These are phyloP conservation scores for Zelleria hepariella DNA, from an alignment of 2,888 invertebrate species.

Conservation along the genomic window DNA sequence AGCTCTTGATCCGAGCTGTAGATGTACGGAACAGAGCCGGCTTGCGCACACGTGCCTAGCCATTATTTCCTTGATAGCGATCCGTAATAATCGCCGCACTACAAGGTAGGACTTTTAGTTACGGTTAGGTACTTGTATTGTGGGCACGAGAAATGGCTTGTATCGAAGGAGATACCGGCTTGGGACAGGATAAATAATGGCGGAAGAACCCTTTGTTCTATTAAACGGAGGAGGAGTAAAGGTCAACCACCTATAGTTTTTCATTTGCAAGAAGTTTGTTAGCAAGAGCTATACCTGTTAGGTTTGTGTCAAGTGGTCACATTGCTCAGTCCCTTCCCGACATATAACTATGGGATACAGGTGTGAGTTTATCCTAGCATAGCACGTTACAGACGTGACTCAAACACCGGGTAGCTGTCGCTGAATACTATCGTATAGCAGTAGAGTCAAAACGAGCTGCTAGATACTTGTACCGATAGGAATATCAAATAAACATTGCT, in stretches of 20 bases:
- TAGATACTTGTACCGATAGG: not conserved
- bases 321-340: too few relatives aligned
- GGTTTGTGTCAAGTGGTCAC: too few relatives aligned
- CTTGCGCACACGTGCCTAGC: slow-evolving; percentile 1
- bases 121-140: not conserved
- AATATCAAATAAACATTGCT: not conserved
- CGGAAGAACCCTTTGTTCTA: not conserved
- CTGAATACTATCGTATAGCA: too few relatives aligned
- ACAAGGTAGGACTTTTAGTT: not conserved
- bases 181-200: not conserved
- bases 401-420: too few relatives aligned
- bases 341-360: too few relatives aligned
- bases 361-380: too few relatives aligned
- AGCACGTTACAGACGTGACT: too few relatives aligned
- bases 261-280: not conserved
- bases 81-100: slow-evolving; percentile 2
- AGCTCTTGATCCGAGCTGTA: slow-evolving; percentile 21
- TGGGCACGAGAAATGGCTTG: not conserved
- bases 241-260: not conserved
- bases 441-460: too few relatives aligned
- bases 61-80: slow-evolving; percentile 6
- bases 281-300: not conserved
- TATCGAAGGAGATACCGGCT: not conserved
- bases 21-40: slow-evolving; percentile 7
- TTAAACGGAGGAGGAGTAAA: not conserved